phyloP scores from a whole-genome alignment of 2,888 invertebrate species.

The Hypena proboscidalis region DNA sequence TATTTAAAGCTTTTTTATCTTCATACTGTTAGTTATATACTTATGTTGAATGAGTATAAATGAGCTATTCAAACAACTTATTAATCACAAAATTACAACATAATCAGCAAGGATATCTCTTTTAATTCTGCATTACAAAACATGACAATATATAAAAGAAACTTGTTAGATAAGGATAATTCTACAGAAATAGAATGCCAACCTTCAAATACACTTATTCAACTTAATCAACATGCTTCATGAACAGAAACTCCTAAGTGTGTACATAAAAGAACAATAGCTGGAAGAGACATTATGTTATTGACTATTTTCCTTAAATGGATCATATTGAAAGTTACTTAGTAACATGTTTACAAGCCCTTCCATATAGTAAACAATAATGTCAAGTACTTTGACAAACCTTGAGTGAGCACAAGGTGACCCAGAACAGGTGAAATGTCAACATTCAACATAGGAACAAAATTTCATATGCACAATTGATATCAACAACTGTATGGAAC shows the following conservation, averaged over 20 bases:
- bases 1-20: no score
- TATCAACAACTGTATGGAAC: constrained; percentile 62
- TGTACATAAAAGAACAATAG: constrained; percentile 45
- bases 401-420: constrained; percentile 79
- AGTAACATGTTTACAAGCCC: constrained; percentile 54
- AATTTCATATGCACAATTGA: constrained; percentile 56
- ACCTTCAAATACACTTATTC: constrained; percentile 1
- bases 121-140: not conserved
- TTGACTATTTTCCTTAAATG: constrained; percentile 57
- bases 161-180: not conserved
- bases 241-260: constrained; percentile 19
- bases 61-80: no score
- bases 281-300: constrained; percentile 46
- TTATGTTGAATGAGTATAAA: no score
- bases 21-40: no score
- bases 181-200: constrained; percentile 1
- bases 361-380: constrained; percentile 63
- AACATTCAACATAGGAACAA: constrained; percentile 72
- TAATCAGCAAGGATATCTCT: no score
- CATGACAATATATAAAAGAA: not conserved
- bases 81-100: no score
- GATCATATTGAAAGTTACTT: constrained; percentile 62
- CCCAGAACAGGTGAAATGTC: constrained; percentile 79
- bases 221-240: constrained; percentile 1
- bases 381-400: constrained; percentile 75